These are phyloP conservation scores for Spatulosminthurus flaviceps DNA, from an alignment of 2,888 invertebrate genomes.

Conservation along the genomic window DNA sequence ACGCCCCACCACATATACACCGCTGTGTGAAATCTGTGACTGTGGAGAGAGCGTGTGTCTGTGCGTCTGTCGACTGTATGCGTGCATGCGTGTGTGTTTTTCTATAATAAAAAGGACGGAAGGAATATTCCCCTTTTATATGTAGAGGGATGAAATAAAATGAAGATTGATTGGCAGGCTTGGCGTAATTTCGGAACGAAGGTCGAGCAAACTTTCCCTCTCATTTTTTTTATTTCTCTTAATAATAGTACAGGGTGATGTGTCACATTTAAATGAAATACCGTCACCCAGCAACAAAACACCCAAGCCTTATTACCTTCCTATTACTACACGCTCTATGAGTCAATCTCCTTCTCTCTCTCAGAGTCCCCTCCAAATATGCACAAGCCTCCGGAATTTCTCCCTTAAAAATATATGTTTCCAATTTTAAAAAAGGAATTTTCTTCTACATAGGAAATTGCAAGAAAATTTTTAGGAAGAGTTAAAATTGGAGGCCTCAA, in stretches of 20 bases:
- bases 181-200: slow-evolving; percentile 29
- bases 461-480: no score
- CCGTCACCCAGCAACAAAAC: slow-evolving; percentile 18
- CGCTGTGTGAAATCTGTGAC: slow-evolving; percentile 40
- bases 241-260: not conserved
- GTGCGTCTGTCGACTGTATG: not conserved
- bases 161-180: slow-evolving; percentile 47
- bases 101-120: not conserved
- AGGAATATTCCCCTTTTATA: slow-evolving; percentile 40
- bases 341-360: no score
- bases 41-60: not conserved
- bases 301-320: no score
- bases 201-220: slow-evolving; percentile 23
- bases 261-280: slow-evolving; percentile 31
- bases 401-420: no score
- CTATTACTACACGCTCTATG: no score
- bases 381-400: no score
- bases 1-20: not conserved
- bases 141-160: slow-evolving; percentile 40
- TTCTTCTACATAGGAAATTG: no score
- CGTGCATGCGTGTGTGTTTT: not conserved
- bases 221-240: slow-evolving; percentile 17
- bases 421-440: no score
- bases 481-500: no score
- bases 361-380: no score